A percentile compares a stretch with the other conserved stretches of the same genome.
phyloP scores from a whole-genome alignment of 2,113 vertebrate species.

The Xenopus borealis region DNA sequence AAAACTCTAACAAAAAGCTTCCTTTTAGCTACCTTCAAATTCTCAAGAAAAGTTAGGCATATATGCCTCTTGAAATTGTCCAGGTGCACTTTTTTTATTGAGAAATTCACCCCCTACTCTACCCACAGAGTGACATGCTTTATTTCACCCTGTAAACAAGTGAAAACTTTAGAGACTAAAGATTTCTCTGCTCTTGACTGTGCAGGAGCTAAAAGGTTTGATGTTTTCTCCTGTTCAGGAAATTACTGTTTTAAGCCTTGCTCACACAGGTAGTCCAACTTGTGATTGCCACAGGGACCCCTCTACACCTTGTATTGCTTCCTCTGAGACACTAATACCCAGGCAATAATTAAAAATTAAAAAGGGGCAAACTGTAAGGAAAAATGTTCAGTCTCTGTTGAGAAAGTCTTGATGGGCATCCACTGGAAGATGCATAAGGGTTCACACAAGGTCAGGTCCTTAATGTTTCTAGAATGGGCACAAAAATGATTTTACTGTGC shows the following conservation, averaged over 20 bases:
- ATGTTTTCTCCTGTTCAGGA: background rate
- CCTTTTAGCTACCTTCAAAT: background rate
- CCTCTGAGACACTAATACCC: slow-evolving; percentile 16
- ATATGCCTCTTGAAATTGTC: accelerated
- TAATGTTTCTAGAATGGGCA: slow-evolving; percentile 1
- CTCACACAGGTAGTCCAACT: background rate
- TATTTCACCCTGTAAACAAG: background rate
- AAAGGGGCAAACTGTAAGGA: background rate
- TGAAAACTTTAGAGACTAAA: background rate
- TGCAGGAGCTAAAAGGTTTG: slow-evolving; percentile 3
- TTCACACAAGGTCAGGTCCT: slow-evolving; percentile 28
- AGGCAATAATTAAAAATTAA: slow-evolving; percentile 18
- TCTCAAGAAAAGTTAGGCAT: background rate
- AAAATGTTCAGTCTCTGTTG: background rate
- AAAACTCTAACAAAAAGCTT: background rate
- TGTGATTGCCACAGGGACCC: slow-evolving; percentile 4
- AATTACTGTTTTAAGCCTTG: background rate
- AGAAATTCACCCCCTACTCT: background rate
- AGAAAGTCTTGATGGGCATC: background rate
- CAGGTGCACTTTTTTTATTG: background rate
- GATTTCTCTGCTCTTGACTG: background rate
- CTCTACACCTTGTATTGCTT: slow-evolving; percentile 14
- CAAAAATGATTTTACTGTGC: slow-evolving; percentile 9
- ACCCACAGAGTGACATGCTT: background rate
- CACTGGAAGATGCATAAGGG: background rate